Conservation (phyloP, 1,140 invertebrate genomes). For the Habropoda laboriosa region DNA sequence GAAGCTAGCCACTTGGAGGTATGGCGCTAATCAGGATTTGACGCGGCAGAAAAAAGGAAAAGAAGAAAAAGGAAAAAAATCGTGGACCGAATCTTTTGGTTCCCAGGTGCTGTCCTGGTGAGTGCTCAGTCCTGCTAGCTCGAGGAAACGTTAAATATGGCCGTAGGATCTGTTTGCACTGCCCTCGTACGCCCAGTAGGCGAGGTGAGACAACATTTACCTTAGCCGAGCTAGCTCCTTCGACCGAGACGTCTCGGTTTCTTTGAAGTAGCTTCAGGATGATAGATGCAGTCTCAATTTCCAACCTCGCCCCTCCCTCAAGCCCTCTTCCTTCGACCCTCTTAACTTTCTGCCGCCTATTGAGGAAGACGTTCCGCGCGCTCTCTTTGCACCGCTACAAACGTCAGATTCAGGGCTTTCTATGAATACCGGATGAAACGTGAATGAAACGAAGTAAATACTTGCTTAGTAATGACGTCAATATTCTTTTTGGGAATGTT, state of each 20-base stretch:
- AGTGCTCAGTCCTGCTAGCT: conserved; percentile 25
- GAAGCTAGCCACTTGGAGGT: not conserved
- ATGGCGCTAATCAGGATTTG: not conserved
- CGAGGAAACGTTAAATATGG: conserved; percentile 64
- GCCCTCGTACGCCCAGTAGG: conserved; percentile 50
- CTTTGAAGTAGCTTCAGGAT: conserved; percentile 61
- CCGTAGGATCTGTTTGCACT: conserved; percentile 66
- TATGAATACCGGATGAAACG: conserved; percentile 53
- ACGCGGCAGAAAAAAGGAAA: not conserved
- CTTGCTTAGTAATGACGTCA: conserved; percentile 28
- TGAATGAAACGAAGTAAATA: conserved; percentile 52
- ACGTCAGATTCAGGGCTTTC: conserved; percentile 40
- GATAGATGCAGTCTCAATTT: conserved; percentile 68
- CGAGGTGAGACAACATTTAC: conserved; percentile 69
- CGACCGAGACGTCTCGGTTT: conserved; percentile 60
- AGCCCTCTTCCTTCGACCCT: conserved; percentile 18
- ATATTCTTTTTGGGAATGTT: conserved; percentile 8
- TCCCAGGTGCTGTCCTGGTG: conserved; percentile 1
- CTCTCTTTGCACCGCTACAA: conserved; percentile 20
- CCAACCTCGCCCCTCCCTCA: conserved; percentile 5
- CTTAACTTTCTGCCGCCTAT: conserved; percentile 39
- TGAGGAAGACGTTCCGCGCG: conserved; percentile 12
- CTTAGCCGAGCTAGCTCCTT: conserved; percentile 45
- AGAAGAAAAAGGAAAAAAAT: conserved; percentile 35
- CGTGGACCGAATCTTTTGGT: conserved; percentile 24